Conservation (phyloP, 2,888 invertebrate species). For the Pristionchus japonicus region DNA sequence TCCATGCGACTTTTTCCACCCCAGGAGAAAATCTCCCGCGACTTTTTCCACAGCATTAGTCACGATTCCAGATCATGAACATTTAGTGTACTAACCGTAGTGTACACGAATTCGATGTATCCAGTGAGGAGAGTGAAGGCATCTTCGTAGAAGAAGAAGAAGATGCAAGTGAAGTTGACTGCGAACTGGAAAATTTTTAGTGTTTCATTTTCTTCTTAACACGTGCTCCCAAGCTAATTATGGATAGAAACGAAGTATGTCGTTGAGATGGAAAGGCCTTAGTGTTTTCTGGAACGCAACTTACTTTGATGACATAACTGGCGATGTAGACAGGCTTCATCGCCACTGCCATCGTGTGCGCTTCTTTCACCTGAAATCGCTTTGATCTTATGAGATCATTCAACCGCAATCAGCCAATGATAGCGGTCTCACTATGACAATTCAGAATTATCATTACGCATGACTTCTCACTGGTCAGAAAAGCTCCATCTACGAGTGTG, state of each 20-base stretch:
- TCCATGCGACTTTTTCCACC: no score
- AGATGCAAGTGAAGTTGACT: slow-evolving; percentile 23
- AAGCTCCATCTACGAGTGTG: no score
- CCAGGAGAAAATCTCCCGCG: no score
- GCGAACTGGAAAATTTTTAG: background rate
- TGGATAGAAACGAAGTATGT: no score
- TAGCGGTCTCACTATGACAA: no score
- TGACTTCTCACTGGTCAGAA: no score
- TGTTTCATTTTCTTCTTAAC: no score
- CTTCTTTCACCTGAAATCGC: slow-evolving; percentile 25
- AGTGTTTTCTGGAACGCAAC: no score
- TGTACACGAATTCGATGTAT: slow-evolving; percentile 21
- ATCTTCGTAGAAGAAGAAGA: slow-evolving; percentile 8
- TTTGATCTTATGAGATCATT: background rate
- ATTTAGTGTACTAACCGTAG: background rate
- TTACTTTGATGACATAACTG: slow-evolving; percentile 7
- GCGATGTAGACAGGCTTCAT: slow-evolving; percentile 16
- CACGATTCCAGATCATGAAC: background rate
- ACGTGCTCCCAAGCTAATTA: no score
- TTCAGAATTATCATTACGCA: no score
- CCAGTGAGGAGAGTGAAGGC: slow-evolving; percentile 23
- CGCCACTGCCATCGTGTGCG: background rate
- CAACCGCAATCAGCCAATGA: no score
- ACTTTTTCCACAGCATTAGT: background rate
- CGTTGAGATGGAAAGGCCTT: no score